Conservation (phyloP, 2,113 vertebrate genomes). For the Vulpes lagopus region DNA sequence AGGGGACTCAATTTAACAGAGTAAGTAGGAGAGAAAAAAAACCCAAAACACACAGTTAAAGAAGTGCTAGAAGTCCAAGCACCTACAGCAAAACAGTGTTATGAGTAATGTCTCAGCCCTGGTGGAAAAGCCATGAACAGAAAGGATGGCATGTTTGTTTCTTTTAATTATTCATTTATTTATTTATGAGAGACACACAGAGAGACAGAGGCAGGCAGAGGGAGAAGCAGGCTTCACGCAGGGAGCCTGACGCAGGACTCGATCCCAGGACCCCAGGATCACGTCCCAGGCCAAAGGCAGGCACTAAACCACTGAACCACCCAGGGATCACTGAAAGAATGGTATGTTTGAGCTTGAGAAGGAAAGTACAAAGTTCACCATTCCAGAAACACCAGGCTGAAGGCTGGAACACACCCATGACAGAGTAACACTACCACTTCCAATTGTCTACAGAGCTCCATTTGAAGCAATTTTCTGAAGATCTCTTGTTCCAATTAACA, state of each 20-base stretch:
- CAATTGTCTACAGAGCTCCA: not conserved
- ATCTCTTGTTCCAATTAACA: not conserved
- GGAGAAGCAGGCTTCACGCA: no score
- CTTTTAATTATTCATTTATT: no score
- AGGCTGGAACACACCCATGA: no score
- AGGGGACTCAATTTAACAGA: not conserved
- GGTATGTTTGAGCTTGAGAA: not conserved
- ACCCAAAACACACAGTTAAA: not conserved
- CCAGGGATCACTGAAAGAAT: no score
- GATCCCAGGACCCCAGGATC: no score
- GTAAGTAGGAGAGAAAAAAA: not conserved
- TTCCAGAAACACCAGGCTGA: not conserved
- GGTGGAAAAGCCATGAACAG: not conserved
- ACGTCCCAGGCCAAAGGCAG: no score
- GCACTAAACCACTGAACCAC: no score
- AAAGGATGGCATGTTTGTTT: no score
- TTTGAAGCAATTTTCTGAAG: not conserved
- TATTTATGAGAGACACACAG: no score
- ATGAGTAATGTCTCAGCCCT: not conserved
- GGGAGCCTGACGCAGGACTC: no score
- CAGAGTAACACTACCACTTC: fast-evolving
- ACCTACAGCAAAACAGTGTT: not conserved
- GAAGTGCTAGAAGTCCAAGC: not conserved
- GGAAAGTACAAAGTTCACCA: not conserved
- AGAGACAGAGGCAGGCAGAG: no score